A percentile compares a stretch with the other conserved stretches of the same genome.
Evolutionary conservation across 2,797 vertebrate genomes (phyloP).

Genomic region (Chrysocyon brachyurus): DNA sequence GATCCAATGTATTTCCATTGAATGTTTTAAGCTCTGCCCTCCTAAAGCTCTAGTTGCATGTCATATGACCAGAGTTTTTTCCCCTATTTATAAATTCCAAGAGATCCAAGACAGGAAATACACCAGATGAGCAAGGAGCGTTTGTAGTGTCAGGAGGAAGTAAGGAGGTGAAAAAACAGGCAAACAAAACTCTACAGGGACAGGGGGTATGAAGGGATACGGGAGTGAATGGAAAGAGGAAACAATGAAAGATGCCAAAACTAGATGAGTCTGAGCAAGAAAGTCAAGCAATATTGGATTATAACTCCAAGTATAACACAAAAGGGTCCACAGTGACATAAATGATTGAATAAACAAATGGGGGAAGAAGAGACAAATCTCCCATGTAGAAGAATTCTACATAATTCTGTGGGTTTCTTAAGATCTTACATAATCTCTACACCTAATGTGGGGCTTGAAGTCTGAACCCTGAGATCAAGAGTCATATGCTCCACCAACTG

Average conservation of each 20-base stretch:
- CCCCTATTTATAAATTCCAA: conserved; percentile 5
- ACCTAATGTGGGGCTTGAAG: neutral
- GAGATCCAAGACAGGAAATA: conserved; percentile 8
- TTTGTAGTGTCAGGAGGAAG: neutral
- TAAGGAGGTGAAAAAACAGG: neutral
- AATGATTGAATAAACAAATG: neutral
- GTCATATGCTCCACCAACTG: neutral
- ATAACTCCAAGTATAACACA: conserved; percentile 7
- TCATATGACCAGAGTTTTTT: neutral
- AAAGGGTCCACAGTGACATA: neutral
- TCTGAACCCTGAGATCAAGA: neutral
- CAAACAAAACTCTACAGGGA: neutral
- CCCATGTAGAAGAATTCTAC: neutral
- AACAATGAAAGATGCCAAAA: neutral
- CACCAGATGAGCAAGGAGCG: neutral
- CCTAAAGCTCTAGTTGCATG: neutral
- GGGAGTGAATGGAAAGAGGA: neutral
- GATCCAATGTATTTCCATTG: neutral
- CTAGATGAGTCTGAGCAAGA: neutral
- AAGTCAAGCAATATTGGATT: neutral
- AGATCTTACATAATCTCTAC: neutral
- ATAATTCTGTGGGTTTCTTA: neutral
- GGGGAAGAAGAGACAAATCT: neutral
- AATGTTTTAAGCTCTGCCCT: conserved; percentile 20
- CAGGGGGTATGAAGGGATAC: neutral